Percentiles rank a stretch among this genome's conserved stretches.
These are phyloP conservation scores for Petromus typicus DNA, from an alignment of 2,113 vertebrate genomes.

Conservation along the genomic window DNA sequence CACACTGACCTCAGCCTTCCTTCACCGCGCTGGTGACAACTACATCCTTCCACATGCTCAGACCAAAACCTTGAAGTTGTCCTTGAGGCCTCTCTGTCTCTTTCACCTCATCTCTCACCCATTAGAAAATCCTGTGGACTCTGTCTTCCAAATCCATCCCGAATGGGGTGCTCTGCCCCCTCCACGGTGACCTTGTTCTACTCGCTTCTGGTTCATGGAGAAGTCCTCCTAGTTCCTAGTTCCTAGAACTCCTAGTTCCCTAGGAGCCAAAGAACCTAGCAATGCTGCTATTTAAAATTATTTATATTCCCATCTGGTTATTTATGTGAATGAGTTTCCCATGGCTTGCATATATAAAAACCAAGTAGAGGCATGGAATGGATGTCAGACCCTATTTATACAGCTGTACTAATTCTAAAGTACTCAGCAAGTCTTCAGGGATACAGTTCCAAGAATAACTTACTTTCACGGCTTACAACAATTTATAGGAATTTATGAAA, in stretches of 20 bases:
- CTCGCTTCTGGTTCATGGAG: not conserved
- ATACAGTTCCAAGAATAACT: constrained; percentile 6
- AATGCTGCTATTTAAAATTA: not conserved
- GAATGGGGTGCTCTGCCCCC: not conserved
- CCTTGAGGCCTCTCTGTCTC: not conserved
- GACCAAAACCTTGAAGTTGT: not conserved
- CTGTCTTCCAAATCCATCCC: not conserved
- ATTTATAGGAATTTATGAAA: constrained; percentile 9
- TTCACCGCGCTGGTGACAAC: not conserved
- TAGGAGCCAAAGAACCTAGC: not conserved
- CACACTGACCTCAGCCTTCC: not conserved
- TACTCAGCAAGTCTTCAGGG: not conserved
- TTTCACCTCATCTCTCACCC: not conserved
- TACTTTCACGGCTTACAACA: constrained; percentile 1
- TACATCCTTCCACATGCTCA: not conserved
- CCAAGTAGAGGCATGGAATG: not conserved
- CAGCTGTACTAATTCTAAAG: not conserved
- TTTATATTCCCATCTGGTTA: not conserved
- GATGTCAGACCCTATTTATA: not conserved
- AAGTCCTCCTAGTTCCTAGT: too few relatives aligned
- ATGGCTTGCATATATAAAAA: not conserved
- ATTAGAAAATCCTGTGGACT: not conserved
- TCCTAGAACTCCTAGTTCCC: too few relatives aligned
- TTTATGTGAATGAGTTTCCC: not conserved
- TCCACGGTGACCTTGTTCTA: fast-evolving